Evolutionary conservation across 2,888 invertebrate genomes (phyloP), one percentile per base, ranked within the genome.

Genomic region (Xestia ashworthii): DNA sequence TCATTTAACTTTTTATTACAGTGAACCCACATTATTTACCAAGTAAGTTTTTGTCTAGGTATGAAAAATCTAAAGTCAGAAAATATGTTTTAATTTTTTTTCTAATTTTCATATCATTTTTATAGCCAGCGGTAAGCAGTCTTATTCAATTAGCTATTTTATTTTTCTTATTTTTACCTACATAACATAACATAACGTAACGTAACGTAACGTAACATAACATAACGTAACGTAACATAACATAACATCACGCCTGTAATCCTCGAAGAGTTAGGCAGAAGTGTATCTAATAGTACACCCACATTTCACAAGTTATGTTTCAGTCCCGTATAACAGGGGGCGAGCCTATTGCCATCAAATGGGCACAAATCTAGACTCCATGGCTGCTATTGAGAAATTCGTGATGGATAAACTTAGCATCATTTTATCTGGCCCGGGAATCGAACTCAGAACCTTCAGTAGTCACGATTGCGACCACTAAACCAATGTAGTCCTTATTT

Each of bases 101-200:
- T 11, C 1, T 32, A 53, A 41, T 16, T 44, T 38, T 8, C 22
- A 0, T 22, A 12, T 44, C 1, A 0, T 38, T 60, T 53, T 53
- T 68, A 6, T 25, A 80, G 80, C 44, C 3, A 80, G 80, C 50
- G 74, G 80, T 80, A 38, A 65, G 81, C 58, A 50, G 14, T 38
- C 16, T 0, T 48, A 41, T 60, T 41, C 4, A 25, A n/a, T 38
- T 8, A 25, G 4, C 19, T 14, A 48, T 11, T 41, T 69, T 19
- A 32, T 38, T 68, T 46, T 38, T 16, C 2, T 16, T 66, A 67
- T 58, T 58, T 16, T 58, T 14, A 58, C 55, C 25, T 55, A 12
- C 12, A n/a, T 55, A n/a, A n/a, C 55, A n/a, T n/a, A 55, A 55
- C n/a, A n/a, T n/a, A 11, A n/a, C 11, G n/a, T 32, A 32, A 32